Percentiles rank a stretch among this genome's conserved stretches.
Conservation (phyloP, 2,113 vertebrate genomes). For the Scopus umbretta region DNA sequence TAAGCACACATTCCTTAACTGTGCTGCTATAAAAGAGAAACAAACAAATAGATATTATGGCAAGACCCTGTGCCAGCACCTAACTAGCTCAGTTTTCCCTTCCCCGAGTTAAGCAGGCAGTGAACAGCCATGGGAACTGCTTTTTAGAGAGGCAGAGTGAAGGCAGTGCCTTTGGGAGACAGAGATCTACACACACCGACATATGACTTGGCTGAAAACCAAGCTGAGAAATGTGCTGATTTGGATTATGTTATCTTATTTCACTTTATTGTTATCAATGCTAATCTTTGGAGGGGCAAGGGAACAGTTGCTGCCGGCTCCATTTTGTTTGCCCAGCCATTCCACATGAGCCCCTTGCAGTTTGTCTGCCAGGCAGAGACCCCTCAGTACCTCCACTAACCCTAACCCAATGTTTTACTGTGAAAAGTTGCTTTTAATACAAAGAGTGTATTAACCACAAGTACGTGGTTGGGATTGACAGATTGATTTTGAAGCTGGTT, state of each 20-base stretch:
- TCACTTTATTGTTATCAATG: not conserved
- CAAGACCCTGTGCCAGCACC: not conserved
- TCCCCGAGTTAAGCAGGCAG: not conserved
- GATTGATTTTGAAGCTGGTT: constrained; percentile 9
- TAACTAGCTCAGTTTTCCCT: not conserved
- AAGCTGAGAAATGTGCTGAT: not conserved
- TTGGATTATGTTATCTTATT: constrained; percentile 2
- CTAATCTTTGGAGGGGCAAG: not conserved
- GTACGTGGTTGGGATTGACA: not conserved
- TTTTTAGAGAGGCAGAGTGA: not conserved
- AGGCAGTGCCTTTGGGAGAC: not conserved
- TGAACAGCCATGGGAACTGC: not conserved
- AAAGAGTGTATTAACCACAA: not conserved
- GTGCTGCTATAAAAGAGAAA: not conserved
- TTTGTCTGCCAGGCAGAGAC: not conserved
- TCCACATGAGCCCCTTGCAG: not conserved
- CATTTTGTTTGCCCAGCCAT: not conserved
- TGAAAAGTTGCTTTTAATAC: not conserved
- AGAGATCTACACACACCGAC: not conserved
- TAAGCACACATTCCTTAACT: not conserved
- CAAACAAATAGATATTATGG: not conserved
- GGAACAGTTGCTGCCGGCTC: not conserved
- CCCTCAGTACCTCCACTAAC: not conserved
- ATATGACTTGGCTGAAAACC: constrained; percentile 3
- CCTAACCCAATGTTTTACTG: not conserved